Evolutionary conservation across 64 coral and sea anemone species (phyloP).

Genomic region (Hydrozoanthus tunicans): DNA sequence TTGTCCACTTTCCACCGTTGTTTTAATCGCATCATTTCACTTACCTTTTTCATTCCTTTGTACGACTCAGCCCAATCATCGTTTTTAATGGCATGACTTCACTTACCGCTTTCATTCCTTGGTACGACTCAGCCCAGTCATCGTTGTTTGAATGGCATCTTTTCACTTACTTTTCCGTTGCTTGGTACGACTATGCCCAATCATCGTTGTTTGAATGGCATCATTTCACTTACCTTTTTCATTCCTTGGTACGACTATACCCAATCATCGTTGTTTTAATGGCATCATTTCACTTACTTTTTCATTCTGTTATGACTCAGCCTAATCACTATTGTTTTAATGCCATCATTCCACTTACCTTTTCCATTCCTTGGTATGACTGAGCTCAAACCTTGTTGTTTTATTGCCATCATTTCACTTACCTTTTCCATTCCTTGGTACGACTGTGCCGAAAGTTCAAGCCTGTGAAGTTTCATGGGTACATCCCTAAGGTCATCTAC

Average conservation of each 20-base stretch:
- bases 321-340: too few species aligned
- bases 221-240: background rate
- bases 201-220: too few species aligned
- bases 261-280: too few species aligned
- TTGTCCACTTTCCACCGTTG: background rate
- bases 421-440: constrained; percentile 61
- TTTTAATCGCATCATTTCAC: background rate
- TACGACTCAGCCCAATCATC: background rate
- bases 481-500: constrained; percentile 71
- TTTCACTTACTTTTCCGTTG: constrained; percentile 68
- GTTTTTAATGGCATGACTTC: too few species aligned
- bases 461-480: constrained; percentile 40
- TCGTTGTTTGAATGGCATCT: background rate
- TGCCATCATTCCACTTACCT: background rate
- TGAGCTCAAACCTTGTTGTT: constrained; percentile 24
- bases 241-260: constrained; percentile 36
- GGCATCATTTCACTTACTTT: too few species aligned
- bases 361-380: constrained; percentile 62
- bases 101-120: constrained; percentile 3
- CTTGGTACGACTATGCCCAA: background rate
- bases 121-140: too few species aligned
- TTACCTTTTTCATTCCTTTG: constrained; percentile 74
- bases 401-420: background rate
- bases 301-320: constrained; percentile 14
- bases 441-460: constrained; percentile 59